phyloP scores from a whole-genome alignment of 2,113 vertebrate species.

The Spea bombifrons region DNA sequence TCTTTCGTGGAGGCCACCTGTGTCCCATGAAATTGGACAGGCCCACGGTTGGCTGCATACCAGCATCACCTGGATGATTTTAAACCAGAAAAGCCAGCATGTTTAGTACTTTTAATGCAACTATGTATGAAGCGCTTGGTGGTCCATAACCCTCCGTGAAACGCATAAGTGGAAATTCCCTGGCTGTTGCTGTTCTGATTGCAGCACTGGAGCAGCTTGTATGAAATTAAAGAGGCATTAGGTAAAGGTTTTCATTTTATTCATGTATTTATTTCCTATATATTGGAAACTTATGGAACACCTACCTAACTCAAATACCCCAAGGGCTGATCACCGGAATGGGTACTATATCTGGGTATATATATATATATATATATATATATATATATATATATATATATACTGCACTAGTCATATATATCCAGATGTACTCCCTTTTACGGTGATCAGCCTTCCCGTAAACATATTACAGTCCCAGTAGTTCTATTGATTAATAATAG shows the following conservation, averaged over 20 bases:
- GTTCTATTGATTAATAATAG: too few relatives aligned
- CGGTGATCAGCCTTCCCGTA: too few relatives aligned
- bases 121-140: not conserved
- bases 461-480: too few relatives aligned
- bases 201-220: not conserved
- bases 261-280: not conserved
- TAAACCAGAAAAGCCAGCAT: not conserved
- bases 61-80: constrained; percentile 40
- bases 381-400: too few relatives aligned
- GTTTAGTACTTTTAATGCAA: not conserved
- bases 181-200: not conserved
- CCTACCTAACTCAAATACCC: not conserved
- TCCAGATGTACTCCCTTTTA: too few relatives aligned
- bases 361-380: too few relatives aligned
- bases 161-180: not conserved
- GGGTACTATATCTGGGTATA: too few relatives aligned
- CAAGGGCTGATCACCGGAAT: not conserved
- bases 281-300: not conserved
- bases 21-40: constrained; percentile 21
- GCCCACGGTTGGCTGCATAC: constrained; percentile 23
- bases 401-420: too few relatives aligned
- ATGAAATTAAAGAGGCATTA: not conserved
- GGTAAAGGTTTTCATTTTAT: not conserved
- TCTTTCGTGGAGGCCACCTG: constrained; percentile 33
- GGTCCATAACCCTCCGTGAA: constrained; percentile 19